Evolutionary conservation across 1,140 invertebrate species (phyloP).

Genomic region (Pomacea maculata): DNA sequence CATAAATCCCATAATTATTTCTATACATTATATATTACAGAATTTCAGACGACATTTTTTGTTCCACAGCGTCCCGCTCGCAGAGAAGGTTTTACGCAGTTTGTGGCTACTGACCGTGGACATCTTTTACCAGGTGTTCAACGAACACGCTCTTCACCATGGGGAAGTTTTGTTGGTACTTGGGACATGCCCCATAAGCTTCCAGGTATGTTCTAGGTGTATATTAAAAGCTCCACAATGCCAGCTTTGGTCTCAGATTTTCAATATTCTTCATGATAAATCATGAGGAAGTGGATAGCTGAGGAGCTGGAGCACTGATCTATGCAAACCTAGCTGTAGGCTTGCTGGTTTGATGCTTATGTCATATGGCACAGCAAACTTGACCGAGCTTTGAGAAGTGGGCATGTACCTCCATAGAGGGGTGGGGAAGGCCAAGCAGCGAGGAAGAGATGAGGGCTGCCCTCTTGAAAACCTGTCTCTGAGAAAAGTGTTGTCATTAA

Average conservation of each 20-base stretch:
- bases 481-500: too few species aligned
- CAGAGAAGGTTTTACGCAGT: constrained; percentile 53
- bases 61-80: constrained; percentile 47
- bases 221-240: not conserved
- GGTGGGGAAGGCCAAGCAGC: too few species aligned
- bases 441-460: too few species aligned
- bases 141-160: constrained; percentile 58
- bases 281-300: not conserved
- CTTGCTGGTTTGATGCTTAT: not conserved
- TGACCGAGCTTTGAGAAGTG: not conserved
- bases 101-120: constrained; percentile 59
- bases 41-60: too few species aligned
- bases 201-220: constrained; percentile 49
- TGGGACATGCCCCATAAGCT: constrained; percentile 63
- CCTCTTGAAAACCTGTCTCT: too few species aligned
- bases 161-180: constrained; percentile 64
- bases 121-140: constrained; percentile 57
- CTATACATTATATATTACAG: too few species aligned
- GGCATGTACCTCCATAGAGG: too few species aligned
- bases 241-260: not conserved
- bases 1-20: too few species aligned
- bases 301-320: not conserved
- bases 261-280: not conserved
- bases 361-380: not conserved
- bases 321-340: not conserved